Conservation (phyloP, 30 jellyfish, hydroid and myxozoan genomes). For the Mastigias papua region DNA sequence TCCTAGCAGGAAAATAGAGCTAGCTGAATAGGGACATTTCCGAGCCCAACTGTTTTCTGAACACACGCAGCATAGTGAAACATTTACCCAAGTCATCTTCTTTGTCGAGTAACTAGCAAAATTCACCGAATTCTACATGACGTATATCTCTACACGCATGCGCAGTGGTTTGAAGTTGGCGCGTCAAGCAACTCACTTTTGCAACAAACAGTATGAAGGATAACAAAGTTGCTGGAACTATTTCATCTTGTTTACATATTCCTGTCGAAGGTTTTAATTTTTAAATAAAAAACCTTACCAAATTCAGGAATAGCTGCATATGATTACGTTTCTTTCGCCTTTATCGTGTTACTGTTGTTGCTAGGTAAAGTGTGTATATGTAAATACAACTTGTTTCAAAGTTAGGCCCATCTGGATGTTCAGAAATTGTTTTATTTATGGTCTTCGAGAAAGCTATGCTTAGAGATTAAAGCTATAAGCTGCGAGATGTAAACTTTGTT, state of each 20-base stretch:
- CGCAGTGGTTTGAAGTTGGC: conserved; percentile 64
- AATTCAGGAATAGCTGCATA: background rate
- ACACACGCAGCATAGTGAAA: no score
- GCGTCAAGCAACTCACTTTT: conserved; percentile 35
- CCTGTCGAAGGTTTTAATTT: background rate
- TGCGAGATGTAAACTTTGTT: background rate
- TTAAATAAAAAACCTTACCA: background rate
- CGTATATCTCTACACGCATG: conserved; percentile 25
- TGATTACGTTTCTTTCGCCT: background rate
- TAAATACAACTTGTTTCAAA: background rate
- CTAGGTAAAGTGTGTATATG: conserved; percentile 30
- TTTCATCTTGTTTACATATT: background rate
- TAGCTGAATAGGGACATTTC: no score
- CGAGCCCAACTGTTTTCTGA: no score
- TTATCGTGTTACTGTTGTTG: conserved; percentile 28
- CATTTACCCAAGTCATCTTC: no score
- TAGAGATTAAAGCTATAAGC: background rate
- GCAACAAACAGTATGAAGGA: background rate
- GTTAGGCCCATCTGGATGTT: conserved; percentile 7
- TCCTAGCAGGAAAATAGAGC: no score
- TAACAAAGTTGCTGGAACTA: background rate
- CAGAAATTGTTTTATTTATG: no score
- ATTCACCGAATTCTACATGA: background rate
- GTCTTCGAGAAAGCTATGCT: no score
- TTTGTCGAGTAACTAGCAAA: no score